Evolutionary conservation across 2,113 vertebrate species (phyloP), one percentile per base, ranked within the genome.

Genomic region (Potamarius usumacintae): DNA sequence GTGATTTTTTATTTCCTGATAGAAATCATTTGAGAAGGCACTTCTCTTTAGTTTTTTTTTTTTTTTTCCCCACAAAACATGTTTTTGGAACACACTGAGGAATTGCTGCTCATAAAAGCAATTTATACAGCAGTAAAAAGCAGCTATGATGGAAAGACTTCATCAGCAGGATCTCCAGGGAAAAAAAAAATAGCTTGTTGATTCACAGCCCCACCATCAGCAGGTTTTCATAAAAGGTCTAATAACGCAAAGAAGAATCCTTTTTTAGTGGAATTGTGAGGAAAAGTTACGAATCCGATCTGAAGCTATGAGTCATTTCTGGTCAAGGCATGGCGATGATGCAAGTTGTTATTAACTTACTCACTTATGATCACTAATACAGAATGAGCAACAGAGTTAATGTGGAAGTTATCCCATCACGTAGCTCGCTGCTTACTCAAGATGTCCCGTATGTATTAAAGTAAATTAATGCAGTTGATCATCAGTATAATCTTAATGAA

Each of bases 101-200:
- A 10, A 72, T 1, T 48, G 48, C 22, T 62, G 25, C 50, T 20
- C 30, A 58, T 30, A 78, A 11, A 78, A 63, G 5, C 84, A 48
- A 17, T 53, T 78, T 18, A 27, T 34, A 55, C 25, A 27, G 12
- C 76, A 53, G 55, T 55, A 71, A 42, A 72, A n/a, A 20, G 18
- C 42, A 22, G 8, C 20, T 48, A 53, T 55, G 50, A 53, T 14
- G 12, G 74, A 50, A 77, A 53, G 52, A 78, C 48, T 79, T 25
- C 10, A 1, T 52, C 74, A 0, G 50, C 9, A 7, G 2, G 53
- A 30, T 84, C 48, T 69, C 42, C 62, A 58, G 6, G 69, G 69
- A 10, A n/a, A 50, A n/a, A 50, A n/a, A 62, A 52, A 85, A 62
- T 11, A 62, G n/a, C 27, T 60, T 85, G 69, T 85, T 76, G 53